Evolutionary conservation across 2,888 invertebrate species (phyloP).

Genomic region (Listrodromus nycthemerus): DNA sequence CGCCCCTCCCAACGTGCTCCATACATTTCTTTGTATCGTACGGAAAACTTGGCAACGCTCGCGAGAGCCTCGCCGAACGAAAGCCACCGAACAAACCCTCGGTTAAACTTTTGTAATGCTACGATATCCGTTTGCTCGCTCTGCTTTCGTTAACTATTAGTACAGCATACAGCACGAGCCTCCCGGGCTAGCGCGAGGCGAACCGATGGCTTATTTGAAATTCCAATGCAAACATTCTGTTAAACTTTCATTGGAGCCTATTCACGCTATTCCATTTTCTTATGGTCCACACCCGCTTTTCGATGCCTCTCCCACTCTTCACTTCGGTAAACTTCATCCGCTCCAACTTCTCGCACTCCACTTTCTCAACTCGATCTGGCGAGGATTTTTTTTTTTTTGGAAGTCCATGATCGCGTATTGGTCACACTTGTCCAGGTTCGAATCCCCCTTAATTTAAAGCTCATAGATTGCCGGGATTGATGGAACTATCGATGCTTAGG

Average conservation of each 20-base stretch:
- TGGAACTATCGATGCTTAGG: neutral
- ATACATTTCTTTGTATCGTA: conserved; percentile 20
- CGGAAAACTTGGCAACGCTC: conserved; percentile 47
- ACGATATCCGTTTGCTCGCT: conserved; percentile 22
- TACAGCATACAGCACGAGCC: conserved; percentile 38
- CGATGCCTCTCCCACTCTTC: conserved; percentile 32
- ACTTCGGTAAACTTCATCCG: conserved; percentile 7
- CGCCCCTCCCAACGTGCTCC: neutral
- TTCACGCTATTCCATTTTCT: conserved; percentile 47
- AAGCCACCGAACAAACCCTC: conserved; percentile 42
- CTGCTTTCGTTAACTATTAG: conserved; percentile 57
- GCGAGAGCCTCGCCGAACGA: conserved; percentile 27
- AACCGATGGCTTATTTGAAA: conserved; percentile 46
- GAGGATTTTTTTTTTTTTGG: neutral
- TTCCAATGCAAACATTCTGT: conserved; percentile 53
- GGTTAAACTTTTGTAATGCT: conserved; percentile 44
- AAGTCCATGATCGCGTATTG: neutral
- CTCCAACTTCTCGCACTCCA: conserved; percentile 2
- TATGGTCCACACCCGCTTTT: conserved; percentile 24
- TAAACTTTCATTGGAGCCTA: conserved; percentile 50
- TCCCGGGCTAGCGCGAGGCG: conserved; percentile 24
- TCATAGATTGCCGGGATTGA: neutral
- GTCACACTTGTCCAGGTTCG: neutral
- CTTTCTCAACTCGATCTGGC: conserved; percentile 27
- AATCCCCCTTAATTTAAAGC: neutral